phyloP scores from a whole-genome alignment of 2,797 vertebrate species.

The Hephaestus fuliginosus region DNA sequence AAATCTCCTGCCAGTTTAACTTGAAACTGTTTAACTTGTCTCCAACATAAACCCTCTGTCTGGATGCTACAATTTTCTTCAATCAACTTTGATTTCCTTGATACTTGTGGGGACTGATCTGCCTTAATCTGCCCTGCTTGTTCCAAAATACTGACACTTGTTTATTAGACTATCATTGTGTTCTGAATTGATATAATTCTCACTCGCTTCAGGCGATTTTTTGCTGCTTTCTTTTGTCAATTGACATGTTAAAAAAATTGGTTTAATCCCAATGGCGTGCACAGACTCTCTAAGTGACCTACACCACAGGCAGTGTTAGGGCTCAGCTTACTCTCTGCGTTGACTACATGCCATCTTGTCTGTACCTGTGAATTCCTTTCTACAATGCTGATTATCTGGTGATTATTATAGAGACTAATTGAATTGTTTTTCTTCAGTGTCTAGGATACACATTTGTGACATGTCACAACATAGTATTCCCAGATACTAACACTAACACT shows the following conservation, averaged over 20 bases:
- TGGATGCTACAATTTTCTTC: not conserved
- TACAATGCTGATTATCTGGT: not conserved
- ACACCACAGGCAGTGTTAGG: no score
- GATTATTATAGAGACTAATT: not conserved
- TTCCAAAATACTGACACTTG: not conserved
- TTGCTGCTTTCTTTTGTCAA: not conserved
- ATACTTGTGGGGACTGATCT: not conserved
- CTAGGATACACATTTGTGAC: not conserved
- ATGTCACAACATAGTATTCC: not conserved
- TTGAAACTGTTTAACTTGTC: constrained; percentile 5
- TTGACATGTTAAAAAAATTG: not conserved
- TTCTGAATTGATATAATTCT: not conserved
- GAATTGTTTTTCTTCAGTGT: not conserved
- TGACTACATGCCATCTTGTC: not conserved
- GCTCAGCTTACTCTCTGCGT: not conserved
- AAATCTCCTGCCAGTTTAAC: constrained; percentile 22
- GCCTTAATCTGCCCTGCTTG: not conserved
- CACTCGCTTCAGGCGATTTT: not conserved
- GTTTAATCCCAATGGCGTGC: not conserved
- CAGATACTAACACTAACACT: not conserved
- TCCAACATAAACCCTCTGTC: not conserved
- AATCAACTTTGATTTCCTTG: constrained; percentile 6
- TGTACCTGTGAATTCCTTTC: no score
- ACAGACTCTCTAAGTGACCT: no score
- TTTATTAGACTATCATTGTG: not conserved